phyloP scores from a whole-genome alignment of 1,140 invertebrate genomes.

The Brachionus rotundiformis region DNA sequence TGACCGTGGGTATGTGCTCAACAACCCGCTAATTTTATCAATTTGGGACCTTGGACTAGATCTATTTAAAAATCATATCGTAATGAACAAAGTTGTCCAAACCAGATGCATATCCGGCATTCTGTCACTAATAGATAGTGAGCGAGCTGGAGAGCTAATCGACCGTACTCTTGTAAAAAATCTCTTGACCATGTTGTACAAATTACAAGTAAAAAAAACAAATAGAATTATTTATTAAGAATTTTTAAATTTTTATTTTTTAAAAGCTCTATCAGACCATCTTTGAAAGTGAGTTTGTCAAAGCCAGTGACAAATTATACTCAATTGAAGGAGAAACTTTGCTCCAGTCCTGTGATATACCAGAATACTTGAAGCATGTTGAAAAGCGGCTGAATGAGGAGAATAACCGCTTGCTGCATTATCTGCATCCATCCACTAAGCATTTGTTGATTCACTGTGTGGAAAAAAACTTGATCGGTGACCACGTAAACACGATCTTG shows the following conservation, averaged over 20 bases:
- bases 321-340: slow-evolving; percentile 98
- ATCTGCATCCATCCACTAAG: slow-evolving; percentile 95
- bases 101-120: slow-evolving; percentile 77
- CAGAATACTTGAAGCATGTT: slow-evolving; percentile 97
- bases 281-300: slow-evolving; percentile 94
- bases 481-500: slow-evolving; percentile 99
- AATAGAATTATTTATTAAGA: not conserved
- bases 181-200: slow-evolving; percentile 90
- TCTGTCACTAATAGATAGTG: slow-evolving; percentile 86
- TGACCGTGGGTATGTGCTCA: slow-evolving; percentile 46
- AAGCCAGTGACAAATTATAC: slow-evolving; percentile 97
- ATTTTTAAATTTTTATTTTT: not conserved
- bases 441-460: slow-evolving; percentile 76
- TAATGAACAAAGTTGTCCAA: slow-evolving; percentile 19
- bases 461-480: slow-evolving; percentile 84
- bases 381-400: slow-evolving; percentile 95
- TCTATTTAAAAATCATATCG: slow-evolving; percentile 31
- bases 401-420: slow-evolving; percentile 92
- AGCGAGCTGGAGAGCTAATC: slow-evolving; percentile 87
- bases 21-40: slow-evolving; percentile 30
- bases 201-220: slow-evolving; percentile 69
- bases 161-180: slow-evolving; percentile 90
- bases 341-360: slow-evolving; percentile 94
- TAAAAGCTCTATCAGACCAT: slow-evolving; percentile 86
- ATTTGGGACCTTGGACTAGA: slow-evolving; percentile 46